Conservation (phyloP, 2,113 vertebrate genomes). For the Sylvilagus bachmani region DNA sequence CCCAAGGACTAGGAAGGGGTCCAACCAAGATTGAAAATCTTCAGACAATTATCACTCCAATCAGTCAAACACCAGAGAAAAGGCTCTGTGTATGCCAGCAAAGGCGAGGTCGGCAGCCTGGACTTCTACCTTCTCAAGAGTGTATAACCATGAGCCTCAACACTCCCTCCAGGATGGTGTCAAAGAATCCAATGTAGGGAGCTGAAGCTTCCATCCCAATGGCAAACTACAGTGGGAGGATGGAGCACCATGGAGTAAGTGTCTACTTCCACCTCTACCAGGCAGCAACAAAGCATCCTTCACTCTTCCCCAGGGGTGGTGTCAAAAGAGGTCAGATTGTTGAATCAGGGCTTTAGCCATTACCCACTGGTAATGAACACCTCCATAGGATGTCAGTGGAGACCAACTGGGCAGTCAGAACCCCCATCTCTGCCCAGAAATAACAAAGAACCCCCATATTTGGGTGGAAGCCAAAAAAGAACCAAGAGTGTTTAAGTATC, state of each 20-base stretch:
- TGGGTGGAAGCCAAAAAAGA: neutral
- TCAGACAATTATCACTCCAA: neutral
- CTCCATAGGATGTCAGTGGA: neutral
- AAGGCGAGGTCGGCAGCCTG: neutral
- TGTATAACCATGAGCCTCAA: neutral
- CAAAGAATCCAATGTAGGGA: neutral
- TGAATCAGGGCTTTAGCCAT: neutral
- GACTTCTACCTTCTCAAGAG: too few species aligned
- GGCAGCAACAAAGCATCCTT: neutral
- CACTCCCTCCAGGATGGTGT: neutral
- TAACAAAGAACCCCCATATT: neutral
- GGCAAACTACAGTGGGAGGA: neutral
- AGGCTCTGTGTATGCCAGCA: too few species aligned
- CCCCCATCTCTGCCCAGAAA: neutral
- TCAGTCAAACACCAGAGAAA: neutral
- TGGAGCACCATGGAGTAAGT: neutral
- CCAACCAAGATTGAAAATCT: neutral
- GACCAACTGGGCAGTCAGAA: neutral
- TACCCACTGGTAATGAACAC: neutral
- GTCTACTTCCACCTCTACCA: neutral
- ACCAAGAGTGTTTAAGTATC: neutral
- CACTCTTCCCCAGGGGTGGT: too few species aligned
- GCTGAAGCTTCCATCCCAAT: neutral
- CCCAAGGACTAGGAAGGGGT: neutral
- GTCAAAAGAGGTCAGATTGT: neutral